A percentile compares a stretch with the other conserved stretches of the same genome.
phyloP scores from a whole-genome alignment of 2,113 vertebrate genomes.

The zebrafish (Danio rerio) region DNA sequence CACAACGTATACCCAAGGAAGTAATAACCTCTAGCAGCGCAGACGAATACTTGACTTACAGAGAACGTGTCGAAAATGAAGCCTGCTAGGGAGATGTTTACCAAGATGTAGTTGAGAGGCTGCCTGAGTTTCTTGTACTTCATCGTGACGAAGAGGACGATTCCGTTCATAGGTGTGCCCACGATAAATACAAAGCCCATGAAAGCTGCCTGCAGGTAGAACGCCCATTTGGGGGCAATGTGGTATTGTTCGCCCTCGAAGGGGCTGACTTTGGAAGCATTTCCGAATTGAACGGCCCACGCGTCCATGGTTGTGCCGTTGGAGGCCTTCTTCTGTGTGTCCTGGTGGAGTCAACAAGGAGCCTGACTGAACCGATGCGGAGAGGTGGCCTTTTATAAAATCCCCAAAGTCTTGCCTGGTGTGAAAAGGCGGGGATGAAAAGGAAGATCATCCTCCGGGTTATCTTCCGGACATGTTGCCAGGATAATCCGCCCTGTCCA shows the following conservation, averaged over 20 bases:
- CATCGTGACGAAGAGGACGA: slow-evolving; percentile 77
- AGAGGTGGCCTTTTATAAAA: slow-evolving; percentile 43
- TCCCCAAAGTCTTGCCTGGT: not conserved
- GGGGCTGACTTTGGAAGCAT: slow-evolving; percentile 74
- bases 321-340: not conserved
- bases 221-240: slow-evolving; percentile 82
- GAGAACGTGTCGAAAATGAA: slow-evolving; percentile 79
- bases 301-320: slow-evolving; percentile 77
- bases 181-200: slow-evolving; percentile 80
- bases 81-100: slow-evolving; percentile 79
- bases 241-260: slow-evolving; percentile 86
- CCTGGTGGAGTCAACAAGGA: not conserved
- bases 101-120: slow-evolving; percentile 85
- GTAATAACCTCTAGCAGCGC: slow-evolving; percentile 78
- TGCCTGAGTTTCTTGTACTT: slow-evolving; percentile 83
- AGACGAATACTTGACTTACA: slow-evolving; percentile 78
- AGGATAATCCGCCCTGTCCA: slow-evolving; percentile 40
- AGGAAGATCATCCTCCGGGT: slow-evolving; percentile 35
- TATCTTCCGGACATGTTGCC: slow-evolving; percentile 31
- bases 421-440: slow-evolving; percentile 6
- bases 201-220: slow-evolving; percentile 80
- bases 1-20: slow-evolving; percentile 78
- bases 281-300: slow-evolving; percentile 76
- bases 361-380: not conserved
- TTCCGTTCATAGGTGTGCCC: slow-evolving; percentile 78